phyloP scores from a whole-genome alignment of 1,140 invertebrate genomes.

The Drosophila pseudoobscura region DNA sequence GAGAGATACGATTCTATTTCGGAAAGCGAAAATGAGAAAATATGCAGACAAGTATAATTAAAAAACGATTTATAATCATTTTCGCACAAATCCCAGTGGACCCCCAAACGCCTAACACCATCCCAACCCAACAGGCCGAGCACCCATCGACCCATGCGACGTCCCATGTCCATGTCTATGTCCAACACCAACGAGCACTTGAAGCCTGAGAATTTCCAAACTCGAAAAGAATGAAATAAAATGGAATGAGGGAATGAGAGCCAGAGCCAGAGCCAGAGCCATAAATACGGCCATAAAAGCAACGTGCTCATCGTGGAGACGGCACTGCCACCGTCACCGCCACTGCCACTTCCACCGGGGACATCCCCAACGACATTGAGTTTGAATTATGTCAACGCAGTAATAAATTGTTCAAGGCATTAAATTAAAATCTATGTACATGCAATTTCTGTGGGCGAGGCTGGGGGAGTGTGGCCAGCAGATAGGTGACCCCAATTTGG shows the following conservation, averaged over 20 bases:
- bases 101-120: background rate
- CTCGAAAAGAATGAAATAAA: constrained; percentile 11
- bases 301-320: constrained; percentile 1
- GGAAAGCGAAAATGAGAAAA: constrained; percentile 32
- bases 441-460: constrained; percentile 18
- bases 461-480: background rate
- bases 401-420: constrained; percentile 69
- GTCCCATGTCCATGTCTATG: background rate
- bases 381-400: constrained; percentile 75
- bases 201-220: constrained; percentile 31
- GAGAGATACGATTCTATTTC: constrained; percentile 26
- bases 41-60: constrained; percentile 66
- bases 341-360: constrained; percentile 6
- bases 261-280: background rate
- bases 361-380: constrained; percentile 59
- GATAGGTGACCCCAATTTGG: constrained; percentile 5
- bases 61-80: constrained; percentile 72
- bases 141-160: constrained; percentile 1
- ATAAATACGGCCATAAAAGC: background rate
- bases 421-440: constrained; percentile 65
- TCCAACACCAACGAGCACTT: constrained; percentile 24
- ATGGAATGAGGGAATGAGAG: background rate
- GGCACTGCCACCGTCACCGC: background rate
- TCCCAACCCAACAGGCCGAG: background rate
- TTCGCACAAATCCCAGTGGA: constrained; percentile 50